These are phyloP conservation scores for Stictonetta naevosa DNA, from an alignment of 2,113 vertebrate species.

Conservation along the genomic window DNA sequence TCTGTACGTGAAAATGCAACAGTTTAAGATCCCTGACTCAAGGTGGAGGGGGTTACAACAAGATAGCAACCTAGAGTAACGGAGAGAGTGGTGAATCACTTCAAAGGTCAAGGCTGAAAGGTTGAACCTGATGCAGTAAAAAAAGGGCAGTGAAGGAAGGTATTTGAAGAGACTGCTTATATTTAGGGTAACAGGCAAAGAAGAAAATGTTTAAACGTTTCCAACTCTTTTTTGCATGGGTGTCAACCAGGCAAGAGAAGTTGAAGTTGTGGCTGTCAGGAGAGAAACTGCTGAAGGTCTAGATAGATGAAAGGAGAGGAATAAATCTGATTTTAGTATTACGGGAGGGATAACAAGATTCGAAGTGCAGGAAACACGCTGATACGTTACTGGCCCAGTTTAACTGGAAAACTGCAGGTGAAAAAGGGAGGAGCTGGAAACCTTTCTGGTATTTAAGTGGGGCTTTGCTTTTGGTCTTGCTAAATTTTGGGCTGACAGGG, in stretches of 20 bases:
- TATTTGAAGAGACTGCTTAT: background rate
- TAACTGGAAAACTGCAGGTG: background rate
- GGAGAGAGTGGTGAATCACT: background rate
- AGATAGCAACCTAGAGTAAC: background rate
- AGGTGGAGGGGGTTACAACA: background rate
- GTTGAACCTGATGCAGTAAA: background rate
- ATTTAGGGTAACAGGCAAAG: background rate
- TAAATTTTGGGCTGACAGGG: background rate
- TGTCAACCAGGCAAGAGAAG: fast-evolving
- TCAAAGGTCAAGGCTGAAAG: background rate
- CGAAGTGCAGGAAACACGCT: background rate
- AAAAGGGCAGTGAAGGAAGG: background rate
- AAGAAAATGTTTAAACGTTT: background rate
- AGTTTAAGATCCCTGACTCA: background rate
- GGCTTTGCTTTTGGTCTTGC: background rate
- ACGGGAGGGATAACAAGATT: background rate
- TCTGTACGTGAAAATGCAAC: background rate
- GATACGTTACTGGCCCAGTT: background rate
- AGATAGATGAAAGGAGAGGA: background rate
- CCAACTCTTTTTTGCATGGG: background rate
- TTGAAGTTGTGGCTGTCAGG: background rate
- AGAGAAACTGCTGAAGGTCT: background rate
- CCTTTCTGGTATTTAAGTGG: background rate
- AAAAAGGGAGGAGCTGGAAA: background rate
- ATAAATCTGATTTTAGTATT: background rate